phyloP scores from a whole-genome alignment of 2,797 vertebrate species.

The Chiroxiphia lanceolata region DNA sequence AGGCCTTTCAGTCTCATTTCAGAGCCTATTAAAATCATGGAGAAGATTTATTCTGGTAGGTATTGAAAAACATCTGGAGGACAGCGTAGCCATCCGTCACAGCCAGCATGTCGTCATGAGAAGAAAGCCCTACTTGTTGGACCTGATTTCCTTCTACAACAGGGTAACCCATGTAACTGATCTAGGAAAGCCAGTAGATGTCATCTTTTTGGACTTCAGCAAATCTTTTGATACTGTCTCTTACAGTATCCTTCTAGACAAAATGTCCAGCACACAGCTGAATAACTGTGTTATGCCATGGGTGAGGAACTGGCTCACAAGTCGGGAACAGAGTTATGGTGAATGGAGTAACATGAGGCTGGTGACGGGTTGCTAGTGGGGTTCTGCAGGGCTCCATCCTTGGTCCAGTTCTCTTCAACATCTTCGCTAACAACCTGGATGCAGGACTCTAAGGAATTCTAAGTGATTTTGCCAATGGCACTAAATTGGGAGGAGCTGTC shows the following conservation, averaged over 20 bases:
- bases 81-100: neutral
- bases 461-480: neutral
- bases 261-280: neutral
- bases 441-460: neutral
- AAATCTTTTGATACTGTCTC: neutral
- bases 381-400: neutral
- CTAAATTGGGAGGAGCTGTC: neutral
- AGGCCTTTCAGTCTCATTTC: neutral
- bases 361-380: neutral
- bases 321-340: too few relatives aligned
- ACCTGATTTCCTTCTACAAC: neutral
- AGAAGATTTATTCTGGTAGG: neutral
- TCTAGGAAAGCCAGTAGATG: neutral
- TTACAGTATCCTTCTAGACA: neutral
- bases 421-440: neutral
- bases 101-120: neutral
- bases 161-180: neutral
- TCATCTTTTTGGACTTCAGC: neutral
- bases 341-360: neutral
- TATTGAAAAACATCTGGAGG: neutral
- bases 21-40: neutral
- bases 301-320: fast-evolving
- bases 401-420: fast-evolving
- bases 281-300: neutral
- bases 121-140: neutral